Conservation (phyloP, 2,113 vertebrate species). For the Corydoras sp. region DNA sequence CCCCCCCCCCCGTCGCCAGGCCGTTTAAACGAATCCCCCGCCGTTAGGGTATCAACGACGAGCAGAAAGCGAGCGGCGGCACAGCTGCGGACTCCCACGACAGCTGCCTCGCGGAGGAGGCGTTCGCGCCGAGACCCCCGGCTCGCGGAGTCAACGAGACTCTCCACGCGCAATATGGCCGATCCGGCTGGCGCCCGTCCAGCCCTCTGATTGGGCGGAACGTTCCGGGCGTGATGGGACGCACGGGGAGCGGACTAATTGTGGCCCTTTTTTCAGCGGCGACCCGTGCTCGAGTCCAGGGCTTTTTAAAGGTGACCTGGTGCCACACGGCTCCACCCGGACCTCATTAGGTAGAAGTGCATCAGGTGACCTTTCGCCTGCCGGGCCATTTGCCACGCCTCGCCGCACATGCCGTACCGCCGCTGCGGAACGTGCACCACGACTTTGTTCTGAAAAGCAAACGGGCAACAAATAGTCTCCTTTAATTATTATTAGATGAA, state of each 20-base stretch:
- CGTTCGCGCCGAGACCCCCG: too few relatives aligned
- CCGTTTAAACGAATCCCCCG: too few relatives aligned
- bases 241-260: not conserved
- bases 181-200: not conserved
- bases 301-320: constrained; percentile 13
- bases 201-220: too few relatives aligned
- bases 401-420: not conserved
- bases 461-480: too few relatives aligned
- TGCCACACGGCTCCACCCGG: constrained; percentile 9
- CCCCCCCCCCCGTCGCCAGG: too few relatives aligned
- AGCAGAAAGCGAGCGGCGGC: too few relatives aligned
- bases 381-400: not conserved
- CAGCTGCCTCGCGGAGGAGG: too few relatives aligned
- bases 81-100: too few relatives aligned
- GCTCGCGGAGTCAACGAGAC: too few relatives aligned
- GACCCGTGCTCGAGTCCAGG: not conserved
- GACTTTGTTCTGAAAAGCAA: too few relatives aligned
- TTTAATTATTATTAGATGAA: too few relatives aligned
- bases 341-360: constrained; percentile 20
- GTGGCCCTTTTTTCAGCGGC: constrained; percentile 4
- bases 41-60: too few relatives aligned
- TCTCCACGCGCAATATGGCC: not conserved
- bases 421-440: not conserved
- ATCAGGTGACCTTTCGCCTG: constrained; percentile 19
- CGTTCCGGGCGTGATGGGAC: not conserved